Conservation (phyloP, 2,888 invertebrate genomes). For the Lepeophtheirus nordmannii region DNA sequence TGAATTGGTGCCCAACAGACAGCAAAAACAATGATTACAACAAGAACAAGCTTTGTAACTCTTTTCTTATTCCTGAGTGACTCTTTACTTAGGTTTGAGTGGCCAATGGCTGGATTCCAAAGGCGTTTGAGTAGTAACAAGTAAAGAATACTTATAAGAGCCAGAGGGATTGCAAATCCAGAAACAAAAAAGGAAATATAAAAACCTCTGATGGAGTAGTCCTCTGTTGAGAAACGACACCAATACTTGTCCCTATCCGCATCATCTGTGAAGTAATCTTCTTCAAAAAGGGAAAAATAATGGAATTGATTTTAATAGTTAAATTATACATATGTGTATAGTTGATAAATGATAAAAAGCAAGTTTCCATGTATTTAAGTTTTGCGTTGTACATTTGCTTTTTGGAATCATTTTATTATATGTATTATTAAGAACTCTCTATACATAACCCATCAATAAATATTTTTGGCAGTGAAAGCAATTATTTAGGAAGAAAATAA, state of each 20-base stretch:
- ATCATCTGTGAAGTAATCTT: neutral
- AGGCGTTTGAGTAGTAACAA: slow-evolving; percentile 72
- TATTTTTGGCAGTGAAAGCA: too few species aligned
- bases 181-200: slow-evolving; percentile 71
- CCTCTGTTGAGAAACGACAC: slow-evolving; percentile 12
- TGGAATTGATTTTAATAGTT: too few species aligned
- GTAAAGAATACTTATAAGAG: slow-evolving; percentile 69
- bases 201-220: slow-evolving; percentile 25
- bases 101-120: slow-evolving; percentile 49
- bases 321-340: too few species aligned
- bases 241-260: neutral
- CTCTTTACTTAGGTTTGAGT: slow-evolving; percentile 60
- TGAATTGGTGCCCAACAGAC: slow-evolving; percentile 86
- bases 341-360: too few species aligned
- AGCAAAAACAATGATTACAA: slow-evolving; percentile 79
- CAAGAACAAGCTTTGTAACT: slow-evolving; percentile 78
- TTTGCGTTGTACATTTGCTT: too few species aligned
- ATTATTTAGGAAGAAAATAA: too few species aligned
- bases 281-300: neutral
- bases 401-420: too few species aligned
- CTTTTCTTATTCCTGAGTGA: slow-evolving; percentile 65
- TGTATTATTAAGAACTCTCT: too few species aligned
- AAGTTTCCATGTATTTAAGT: too few species aligned
- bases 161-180: slow-evolving; percentile 72
- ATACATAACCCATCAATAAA: too few species aligned